phyloP scores from a whole-genome alignment of 2,797 vertebrate genomes.

The Acrocephalus scirpaceus region DNA sequence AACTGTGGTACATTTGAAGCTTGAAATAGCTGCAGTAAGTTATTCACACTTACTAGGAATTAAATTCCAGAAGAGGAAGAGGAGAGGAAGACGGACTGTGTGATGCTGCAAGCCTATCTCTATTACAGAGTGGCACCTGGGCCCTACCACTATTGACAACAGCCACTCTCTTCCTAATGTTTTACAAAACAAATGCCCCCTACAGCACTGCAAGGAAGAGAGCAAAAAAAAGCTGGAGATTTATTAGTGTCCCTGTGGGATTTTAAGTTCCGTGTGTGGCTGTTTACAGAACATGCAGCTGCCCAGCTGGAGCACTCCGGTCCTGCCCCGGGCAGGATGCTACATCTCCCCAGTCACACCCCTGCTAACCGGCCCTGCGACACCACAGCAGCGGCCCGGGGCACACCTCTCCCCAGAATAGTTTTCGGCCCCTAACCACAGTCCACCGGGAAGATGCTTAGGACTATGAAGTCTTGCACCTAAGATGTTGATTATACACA shows the following conservation, averaged over 20 bases:
- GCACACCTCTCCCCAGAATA: rapidly evolving
- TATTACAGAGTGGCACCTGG: neutral
- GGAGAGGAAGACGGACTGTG: neutral
- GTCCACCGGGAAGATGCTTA: rapidly evolving
- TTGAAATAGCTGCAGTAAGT: neutral
- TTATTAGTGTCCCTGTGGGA: neutral
- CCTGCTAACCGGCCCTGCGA: neutral
- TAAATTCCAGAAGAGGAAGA: neutral
- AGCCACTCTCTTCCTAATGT: neutral
- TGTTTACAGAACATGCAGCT: neutral
- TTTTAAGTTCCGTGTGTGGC: neutral
- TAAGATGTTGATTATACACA: too few species aligned
- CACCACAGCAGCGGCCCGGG: neutral
- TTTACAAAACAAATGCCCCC: neutral
- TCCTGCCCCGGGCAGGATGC: neutral
- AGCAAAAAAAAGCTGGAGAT: neutral
- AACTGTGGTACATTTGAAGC: neutral
- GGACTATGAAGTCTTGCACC: neutral
- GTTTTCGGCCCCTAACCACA: neutral
- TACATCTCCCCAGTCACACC: neutral
- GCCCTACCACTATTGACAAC: neutral
- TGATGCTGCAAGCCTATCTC: neutral
- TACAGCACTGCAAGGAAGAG: rapidly evolving
- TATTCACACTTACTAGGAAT: neutral
- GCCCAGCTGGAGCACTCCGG: rapidly evolving